Evolutionary conservation across 2,113 vertebrate species (phyloP).

Genomic region (Brienomyrus brachyistius): DNA sequence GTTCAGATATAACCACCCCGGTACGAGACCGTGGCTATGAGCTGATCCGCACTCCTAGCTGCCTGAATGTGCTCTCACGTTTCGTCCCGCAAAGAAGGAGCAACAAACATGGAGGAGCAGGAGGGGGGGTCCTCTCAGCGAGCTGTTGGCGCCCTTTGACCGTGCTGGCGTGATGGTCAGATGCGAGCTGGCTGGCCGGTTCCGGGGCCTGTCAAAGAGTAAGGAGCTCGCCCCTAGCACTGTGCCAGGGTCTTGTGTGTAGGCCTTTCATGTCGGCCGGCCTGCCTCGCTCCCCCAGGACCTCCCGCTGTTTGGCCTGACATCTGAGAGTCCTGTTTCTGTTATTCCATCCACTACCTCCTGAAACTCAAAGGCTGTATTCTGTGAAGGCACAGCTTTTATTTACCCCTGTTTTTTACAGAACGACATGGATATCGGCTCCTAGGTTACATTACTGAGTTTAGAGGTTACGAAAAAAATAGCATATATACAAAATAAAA

Average conservation of each 20-base stretch:
- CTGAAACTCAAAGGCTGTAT: slow-evolving; percentile 19
- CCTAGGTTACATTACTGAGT: neutral
- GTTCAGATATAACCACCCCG: neutral
- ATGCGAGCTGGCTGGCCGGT: neutral
- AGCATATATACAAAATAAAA: neutral
- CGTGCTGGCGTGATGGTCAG: neutral
- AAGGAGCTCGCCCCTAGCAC: neutral
- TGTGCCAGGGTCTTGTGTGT: slow-evolving; percentile 21
- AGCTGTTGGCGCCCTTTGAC: neutral
- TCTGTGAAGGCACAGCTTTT: slow-evolving; percentile 32
- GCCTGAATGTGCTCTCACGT: neutral
- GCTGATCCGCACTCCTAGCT: neutral
- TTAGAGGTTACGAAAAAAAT: neutral
- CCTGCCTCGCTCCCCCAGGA: neutral
- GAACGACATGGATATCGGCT: neutral
- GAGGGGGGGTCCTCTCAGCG: neutral
- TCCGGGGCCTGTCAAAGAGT: neutral
- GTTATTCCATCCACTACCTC: slow-evolving; percentile 33
- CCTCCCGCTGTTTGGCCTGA: slow-evolving; percentile 22
- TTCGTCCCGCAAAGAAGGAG: neutral
- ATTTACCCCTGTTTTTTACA: neutral
- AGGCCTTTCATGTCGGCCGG: slow-evolving; percentile 31
- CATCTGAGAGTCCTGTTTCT: slow-evolving; percentile 39
- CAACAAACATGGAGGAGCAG: neutral
- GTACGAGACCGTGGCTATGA: neutral